Evolutionary conservation across 2,888 invertebrate genomes (phyloP), one percentile per base, ranked within the genome.

Genomic region (Eilema sororculum): DNA sequence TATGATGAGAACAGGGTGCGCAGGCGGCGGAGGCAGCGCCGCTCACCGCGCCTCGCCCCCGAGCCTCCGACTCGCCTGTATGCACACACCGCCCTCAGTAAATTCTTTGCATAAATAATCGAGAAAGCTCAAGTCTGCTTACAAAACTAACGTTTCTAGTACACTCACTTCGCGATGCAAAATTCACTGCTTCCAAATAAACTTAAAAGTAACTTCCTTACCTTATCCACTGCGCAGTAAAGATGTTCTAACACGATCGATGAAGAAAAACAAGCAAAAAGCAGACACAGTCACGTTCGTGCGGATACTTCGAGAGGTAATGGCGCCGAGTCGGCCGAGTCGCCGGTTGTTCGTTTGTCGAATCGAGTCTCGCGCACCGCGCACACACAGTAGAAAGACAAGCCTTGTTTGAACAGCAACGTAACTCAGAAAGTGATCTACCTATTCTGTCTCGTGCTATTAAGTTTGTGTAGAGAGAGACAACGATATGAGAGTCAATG

Each of bases 71-170:
- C 89, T 90, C 85, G 86, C 89, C 86, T 88, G 87, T 89, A 89
- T 90, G 90, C 91, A 91, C 90, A 90, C 91, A 92, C 90, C 92
- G 94, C 95, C 95, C 90, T 93, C 93, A 85, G 90, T 92, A 90
- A 94, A 95, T 95, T 94, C 93, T 92, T 94, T 93, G 95, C 93
- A 94, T 95, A 92, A 92, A 94, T 93, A 95, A 92, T 86, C 89
- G 91, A 91, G 94, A 95, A 94, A 94, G 93, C 94, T 93, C 79
- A 78, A 84, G 76, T 80, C 82, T 84, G 75, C 83, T 85, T 89
- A 88, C 87, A 59, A 85, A 87, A 85, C 74, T 80, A 78, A 71
- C 73, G 68, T 84, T 84, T 84, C 79, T 78, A 83, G 83, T 78
- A 84, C 89, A 88, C 87, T 87, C 93, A 93, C 93, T 92, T 87